These are phyloP conservation scores for Aleiodes alternator DNA, from an alignment of 2,888 invertebrate genomes.

Conservation along the genomic window DNA sequence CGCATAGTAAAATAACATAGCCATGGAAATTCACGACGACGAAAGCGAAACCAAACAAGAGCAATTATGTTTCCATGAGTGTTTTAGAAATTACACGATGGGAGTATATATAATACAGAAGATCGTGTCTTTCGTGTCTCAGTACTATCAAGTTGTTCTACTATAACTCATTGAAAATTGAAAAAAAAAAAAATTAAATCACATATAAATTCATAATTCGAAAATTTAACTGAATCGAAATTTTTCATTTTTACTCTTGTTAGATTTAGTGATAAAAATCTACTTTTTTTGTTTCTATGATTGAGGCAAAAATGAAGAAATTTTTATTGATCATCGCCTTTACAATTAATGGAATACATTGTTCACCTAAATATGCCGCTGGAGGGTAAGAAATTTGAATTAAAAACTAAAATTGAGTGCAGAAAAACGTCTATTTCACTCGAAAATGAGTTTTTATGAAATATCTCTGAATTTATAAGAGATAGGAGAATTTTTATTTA, in stretches of 20 bases:
- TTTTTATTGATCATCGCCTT: constrained; percentile 48
- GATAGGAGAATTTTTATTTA: neutral
- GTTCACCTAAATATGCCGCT: constrained; percentile 68
- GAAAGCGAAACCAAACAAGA: constrained; percentile 73
- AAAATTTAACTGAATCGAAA: neutral
- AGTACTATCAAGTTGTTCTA: constrained; percentile 26
- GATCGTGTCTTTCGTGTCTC: neutral
- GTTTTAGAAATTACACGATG: constrained; percentile 58
- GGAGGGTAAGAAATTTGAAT: constrained; percentile 64
- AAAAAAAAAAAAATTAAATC: neutral
- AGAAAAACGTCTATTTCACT: neutral
- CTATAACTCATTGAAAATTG: constrained; percentile 7
- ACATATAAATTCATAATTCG: neutral
- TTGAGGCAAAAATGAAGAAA: constrained; percentile 47
- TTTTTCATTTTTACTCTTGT: neutral
- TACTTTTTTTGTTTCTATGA: constrained; percentile 45
- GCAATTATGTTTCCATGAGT: constrained; percentile 68
- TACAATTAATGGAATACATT: constrained; percentile 56
- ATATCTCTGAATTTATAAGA: neutral
- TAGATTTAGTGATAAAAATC: constrained; percentile 5
- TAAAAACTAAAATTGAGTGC: neutral
- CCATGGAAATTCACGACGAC: constrained; percentile 69
- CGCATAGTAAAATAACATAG: constrained; percentile 65
- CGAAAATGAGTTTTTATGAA: neutral
- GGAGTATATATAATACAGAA: constrained; percentile 66